Base-by-base conservation (phyloP, 1,140 invertebrate species). In the Anastrepha obliqua region DNA sequence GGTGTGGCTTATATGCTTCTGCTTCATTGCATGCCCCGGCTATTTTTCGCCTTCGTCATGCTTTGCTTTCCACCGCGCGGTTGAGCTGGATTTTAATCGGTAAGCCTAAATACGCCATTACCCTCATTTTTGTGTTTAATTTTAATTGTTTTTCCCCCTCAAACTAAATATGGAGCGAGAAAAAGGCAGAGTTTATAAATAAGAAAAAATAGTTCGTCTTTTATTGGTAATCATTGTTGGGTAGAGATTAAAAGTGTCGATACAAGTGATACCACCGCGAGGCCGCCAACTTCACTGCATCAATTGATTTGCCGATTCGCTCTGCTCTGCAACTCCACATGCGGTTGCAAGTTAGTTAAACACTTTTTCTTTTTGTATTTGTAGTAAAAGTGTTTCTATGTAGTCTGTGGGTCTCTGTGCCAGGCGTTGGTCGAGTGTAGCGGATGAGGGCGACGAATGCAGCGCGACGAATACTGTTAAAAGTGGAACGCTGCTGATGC, bases 191-290 rank as follows among this genome's bases (percentile, higher is more conserved):
- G 6, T 55, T 55, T 55, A 29, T 17, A 17, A 74, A 74, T 5
- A 62, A 62, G 60, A 15, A 47, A 15, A 47, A 44, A 42, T 42
- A 42, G 67, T 44, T 70, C 11, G 51, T 55, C 51, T 55, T 55
- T 6, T 70, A 70, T 70, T 70, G 67, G 67, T 74, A 74, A 74
- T 74, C 67, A 74, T 13, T 74, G 42, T 74, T 17, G 17, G 67
- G 67, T 74, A 17, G 42, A 74, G 67, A 74, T 74, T 74, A 74
- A 74, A 74, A 74, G 67, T 74, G 67, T 74, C 67, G 67, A 74
- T 74, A 74, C 67, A 74, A 44, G 67, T 39, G 44, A 74, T 74
- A 15, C 67, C 64, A 67, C 8, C 9, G 64, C 39, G 64, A 17
- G 67, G 15, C 67, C 13, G 9, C 0, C 42, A 39, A 9, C 0